Percentiles rank a stretch among this genome's conserved stretches.
Evolutionary conservation across 2,888 invertebrate genomes (phyloP).

Genomic region (Aspidiotus rigidus): DNA sequence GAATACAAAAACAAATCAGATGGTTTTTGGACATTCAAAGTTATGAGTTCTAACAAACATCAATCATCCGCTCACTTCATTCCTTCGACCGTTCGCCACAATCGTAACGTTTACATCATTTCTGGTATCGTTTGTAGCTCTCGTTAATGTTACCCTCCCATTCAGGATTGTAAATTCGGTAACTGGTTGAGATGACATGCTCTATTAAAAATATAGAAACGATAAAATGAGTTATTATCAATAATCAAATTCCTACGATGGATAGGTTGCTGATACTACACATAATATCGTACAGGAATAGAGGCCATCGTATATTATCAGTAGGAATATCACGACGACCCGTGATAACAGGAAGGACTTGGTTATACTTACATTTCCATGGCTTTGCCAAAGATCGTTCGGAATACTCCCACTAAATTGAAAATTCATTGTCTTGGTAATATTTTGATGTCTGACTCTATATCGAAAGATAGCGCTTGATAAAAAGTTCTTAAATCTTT

Average conservation of each 20-base stretch:
- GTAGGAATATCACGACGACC: too few relatives aligned
- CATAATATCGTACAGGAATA: background rate
- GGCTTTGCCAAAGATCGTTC: slow-evolving; percentile 27
- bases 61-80: slow-evolving; percentile 11
- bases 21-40: background rate
- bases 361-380: slow-evolving; percentile 28
- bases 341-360: background rate
- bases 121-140: slow-evolving; percentile 26
- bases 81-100: slow-evolving; percentile 24
- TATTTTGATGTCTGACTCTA: too few relatives aligned
- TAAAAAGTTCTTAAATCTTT: too few relatives aligned
- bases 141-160: slow-evolving; percentile 24
- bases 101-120: slow-evolving; percentile 30
- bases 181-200: slow-evolving; percentile 26
- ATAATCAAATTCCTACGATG: background rate
- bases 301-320: background rate
- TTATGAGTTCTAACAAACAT: too few relatives aligned
- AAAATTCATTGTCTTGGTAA: slow-evolving; percentile 18
- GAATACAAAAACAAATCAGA: background rate
- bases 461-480: too few relatives aligned
- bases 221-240: background rate
- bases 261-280: background rate
- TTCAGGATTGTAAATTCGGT: slow-evolving; percentile 28
- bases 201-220: slow-evolving; percentile 5
- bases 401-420: slow-evolving; percentile 30